These are phyloP conservation scores for Epiblema foenella DNA, from an alignment of 2,888 invertebrate species.

Conservation along the genomic window DNA sequence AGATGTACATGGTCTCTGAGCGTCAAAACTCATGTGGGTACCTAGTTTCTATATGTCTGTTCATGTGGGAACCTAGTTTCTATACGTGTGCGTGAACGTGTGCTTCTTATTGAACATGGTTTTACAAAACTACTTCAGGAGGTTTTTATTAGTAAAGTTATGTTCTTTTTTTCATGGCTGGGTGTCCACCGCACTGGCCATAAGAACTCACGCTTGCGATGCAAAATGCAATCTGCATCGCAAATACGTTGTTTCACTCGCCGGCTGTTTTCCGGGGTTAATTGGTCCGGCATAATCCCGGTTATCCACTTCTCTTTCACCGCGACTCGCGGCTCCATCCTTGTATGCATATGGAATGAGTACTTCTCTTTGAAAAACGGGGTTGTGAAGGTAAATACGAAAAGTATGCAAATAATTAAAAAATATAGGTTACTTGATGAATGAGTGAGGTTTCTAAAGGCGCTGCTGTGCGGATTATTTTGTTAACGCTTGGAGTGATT, in stretches of 20 bases:
- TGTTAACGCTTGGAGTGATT: not conserved
- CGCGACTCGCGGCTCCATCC: not conserved
- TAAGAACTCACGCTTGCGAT: conserved; percentile 14
- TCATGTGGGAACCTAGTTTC: no score
- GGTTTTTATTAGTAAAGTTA: no score
- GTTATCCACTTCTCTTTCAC: not conserved
- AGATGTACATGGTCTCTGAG: no score
- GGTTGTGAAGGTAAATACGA: not conserved
- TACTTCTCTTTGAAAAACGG: not conserved
- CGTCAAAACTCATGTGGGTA: no score
- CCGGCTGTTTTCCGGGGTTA: conserved; percentile 19
- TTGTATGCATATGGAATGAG: conserved; percentile 8
- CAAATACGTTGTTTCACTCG: conserved; percentile 8
- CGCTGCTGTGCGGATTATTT: not conserved
- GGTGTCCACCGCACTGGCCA: not conserved
- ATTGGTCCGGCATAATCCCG: conserved; percentile 2
- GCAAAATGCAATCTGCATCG: conserved; percentile 39
- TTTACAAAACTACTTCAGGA: no score
- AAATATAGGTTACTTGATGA: not conserved
- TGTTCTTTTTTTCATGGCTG: no score
- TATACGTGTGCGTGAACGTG: no score
- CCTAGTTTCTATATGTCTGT: no score
- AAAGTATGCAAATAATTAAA: not conserved
- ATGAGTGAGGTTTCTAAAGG: not conserved
- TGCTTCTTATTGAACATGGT: no score